Evolutionary conservation across 2,797 vertebrate genomes (phyloP).

Genomic region (Dendrocincla tyrannina): DNA sequence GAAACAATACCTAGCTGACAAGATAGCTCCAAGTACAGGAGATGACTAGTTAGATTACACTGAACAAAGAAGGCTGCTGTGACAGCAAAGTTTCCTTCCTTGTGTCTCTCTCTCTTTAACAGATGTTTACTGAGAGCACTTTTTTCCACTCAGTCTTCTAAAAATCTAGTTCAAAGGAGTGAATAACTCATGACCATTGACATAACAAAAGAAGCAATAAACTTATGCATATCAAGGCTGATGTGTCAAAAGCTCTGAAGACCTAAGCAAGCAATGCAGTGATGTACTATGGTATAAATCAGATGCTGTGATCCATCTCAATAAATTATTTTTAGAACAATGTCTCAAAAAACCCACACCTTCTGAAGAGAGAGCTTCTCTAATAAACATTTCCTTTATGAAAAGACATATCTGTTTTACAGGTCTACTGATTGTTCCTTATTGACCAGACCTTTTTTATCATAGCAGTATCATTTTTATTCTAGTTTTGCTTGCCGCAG

Average conservation of each 20-base stretch:
- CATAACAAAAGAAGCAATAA: constrained; percentile 36
- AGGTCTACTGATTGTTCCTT: neutral
- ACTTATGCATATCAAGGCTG: constrained; percentile 8
- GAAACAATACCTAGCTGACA: constrained; percentile 59
- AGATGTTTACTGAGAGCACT: constrained; percentile 58
- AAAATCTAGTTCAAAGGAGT: constrained; percentile 40
- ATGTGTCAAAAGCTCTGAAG: constrained; percentile 27
- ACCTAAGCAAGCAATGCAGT: neutral
- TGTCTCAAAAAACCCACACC: neutral
- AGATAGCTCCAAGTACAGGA: constrained; percentile 46
- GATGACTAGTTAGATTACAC: constrained; percentile 54
- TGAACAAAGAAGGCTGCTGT: constrained; percentile 26
- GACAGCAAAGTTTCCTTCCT: constrained; percentile 44
- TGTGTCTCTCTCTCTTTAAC: constrained; percentile 21
- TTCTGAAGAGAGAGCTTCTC: neutral
- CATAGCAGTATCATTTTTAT: neutral
- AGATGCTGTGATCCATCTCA: neutral
- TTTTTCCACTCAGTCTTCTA: neutral
- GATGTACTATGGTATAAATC: neutral
- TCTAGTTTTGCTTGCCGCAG: neutral
- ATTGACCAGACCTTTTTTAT: neutral
- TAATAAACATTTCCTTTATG: neutral
- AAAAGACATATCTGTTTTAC: neutral
- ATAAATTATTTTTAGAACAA: neutral
- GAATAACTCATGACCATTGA: constrained; percentile 16